Percentiles rank a stretch among this genome's conserved stretches.
Evolutionary conservation across 2,888 invertebrate genomes (phyloP).

Genomic region (Chrysopilus asiliformis): DNA sequence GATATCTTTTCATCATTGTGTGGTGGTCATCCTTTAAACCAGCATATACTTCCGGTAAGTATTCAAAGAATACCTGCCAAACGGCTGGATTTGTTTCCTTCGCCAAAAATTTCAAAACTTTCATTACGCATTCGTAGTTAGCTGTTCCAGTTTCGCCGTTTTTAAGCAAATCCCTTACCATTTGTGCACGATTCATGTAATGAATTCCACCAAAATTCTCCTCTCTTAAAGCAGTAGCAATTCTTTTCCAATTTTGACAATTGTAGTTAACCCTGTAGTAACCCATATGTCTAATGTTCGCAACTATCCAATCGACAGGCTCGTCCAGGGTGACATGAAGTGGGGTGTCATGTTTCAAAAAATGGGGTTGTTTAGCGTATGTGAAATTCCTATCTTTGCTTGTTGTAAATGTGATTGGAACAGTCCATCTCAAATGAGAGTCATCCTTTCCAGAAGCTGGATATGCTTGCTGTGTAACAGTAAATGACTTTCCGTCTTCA

Average conservation of each 20-base stretch:
- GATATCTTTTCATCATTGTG: too few relatives aligned
- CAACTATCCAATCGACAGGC: constrained; percentile 19
- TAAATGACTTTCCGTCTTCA: too few relatives aligned
- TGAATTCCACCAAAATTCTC: constrained; percentile 51
- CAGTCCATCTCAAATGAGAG: too few relatives aligned
- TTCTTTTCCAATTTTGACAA: constrained; percentile 47
- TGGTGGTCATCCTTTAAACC: too few relatives aligned
- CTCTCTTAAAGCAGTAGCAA: constrained; percentile 45
- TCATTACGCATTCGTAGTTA: constrained; percentile 15
- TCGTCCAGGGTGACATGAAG: too few relatives aligned
- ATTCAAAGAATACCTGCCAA: constrained; percentile 27
- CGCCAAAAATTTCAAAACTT: constrained; percentile 25
- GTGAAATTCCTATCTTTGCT: too few relatives aligned
- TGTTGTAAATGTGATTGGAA: too few relatives aligned
- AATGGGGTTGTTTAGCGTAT: too few relatives aligned
- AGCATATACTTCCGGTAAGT: too few relatives aligned
- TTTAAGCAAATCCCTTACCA: constrained; percentile 62
- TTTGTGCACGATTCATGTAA: constrained; percentile 67
- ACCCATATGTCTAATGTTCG: constrained; percentile 31
- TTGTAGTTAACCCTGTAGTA: constrained; percentile 61
- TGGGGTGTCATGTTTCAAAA: too few relatives aligned
- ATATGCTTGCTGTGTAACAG: too few relatives aligned
- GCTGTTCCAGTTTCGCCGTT: constrained; percentile 40
- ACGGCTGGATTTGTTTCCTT: constrained; percentile 30
- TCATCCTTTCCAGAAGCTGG: too few relatives aligned